Evolutionary conservation across 2,113 vertebrate species (phyloP).

Genomic region (human (Homo sapiens)): GRCh38 chrX:9199501-9200000

Average conservation of each 20-base stretch:
- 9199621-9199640: background rate
- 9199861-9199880: background rate
- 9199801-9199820: constrained; percentile 38
- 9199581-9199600: background rate
- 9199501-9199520: background rate
- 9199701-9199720: background rate
- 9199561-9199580: background rate
- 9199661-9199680: background rate
- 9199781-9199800: background rate
- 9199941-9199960: background rate
- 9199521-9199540: background rate
- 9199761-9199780: background rate
- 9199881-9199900: background rate
- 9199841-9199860: constrained; percentile 42
- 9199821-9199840: constrained; percentile 1
- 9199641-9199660: background rate
- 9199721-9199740: background rate
- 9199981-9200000: background rate
- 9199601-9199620: accelerated
- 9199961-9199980: background rate
- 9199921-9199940: background rate
- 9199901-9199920: background rate
- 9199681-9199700: background rate
- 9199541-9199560: background rate
- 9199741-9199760: background rate